Evolutionary conservation across 1,140 invertebrate genomes (phyloP).

Genomic region (Nixonia krombeini): DNA sequence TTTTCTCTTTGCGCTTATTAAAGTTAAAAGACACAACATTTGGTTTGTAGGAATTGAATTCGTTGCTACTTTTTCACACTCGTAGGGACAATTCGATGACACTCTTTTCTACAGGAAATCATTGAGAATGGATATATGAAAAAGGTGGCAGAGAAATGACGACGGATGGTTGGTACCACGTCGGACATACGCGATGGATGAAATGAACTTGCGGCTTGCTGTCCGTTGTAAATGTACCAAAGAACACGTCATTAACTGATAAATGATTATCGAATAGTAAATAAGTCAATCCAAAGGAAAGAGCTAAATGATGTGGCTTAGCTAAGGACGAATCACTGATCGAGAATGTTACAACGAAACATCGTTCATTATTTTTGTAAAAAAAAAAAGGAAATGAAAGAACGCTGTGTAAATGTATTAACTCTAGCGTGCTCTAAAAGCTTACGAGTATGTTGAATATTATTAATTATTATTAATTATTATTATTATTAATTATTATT

Average conservation of each 20-base stretch:
- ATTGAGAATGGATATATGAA: constrained; percentile 10
- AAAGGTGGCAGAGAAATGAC: constrained; percentile 23
- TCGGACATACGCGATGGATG: constrained; percentile 42
- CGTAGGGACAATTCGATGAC: no score
- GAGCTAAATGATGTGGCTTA: constrained; percentile 49
- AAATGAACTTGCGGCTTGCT: constrained; percentile 55
- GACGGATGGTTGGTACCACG: constrained; percentile 52
- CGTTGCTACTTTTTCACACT: no score
- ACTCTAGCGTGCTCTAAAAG: constrained; percentile 62
- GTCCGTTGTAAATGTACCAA: constrained; percentile 69
- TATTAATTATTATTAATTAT: constrained; percentile 59
- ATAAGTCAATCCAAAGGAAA: constrained; percentile 54
- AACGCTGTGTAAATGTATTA: constrained; percentile 65
- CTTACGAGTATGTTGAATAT: constrained; percentile 66
- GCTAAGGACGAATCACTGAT: constrained; percentile 58
- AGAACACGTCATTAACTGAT: constrained; percentile 66
- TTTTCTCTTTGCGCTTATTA: no score
- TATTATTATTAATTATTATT: constrained; percentile 46
- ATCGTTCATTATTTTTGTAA: constrained; percentile 70
- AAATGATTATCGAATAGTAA: constrained; percentile 53
- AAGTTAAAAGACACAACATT: no score
- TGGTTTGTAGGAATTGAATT: no score
- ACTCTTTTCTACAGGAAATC: constrained; percentile 11
- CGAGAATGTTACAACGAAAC: constrained; percentile 61
- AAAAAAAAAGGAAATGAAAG: constrained; percentile 52